Evolutionary conservation across 1,140 invertebrate genomes (phyloP).

Genomic region (Varroa destructor): DNA sequence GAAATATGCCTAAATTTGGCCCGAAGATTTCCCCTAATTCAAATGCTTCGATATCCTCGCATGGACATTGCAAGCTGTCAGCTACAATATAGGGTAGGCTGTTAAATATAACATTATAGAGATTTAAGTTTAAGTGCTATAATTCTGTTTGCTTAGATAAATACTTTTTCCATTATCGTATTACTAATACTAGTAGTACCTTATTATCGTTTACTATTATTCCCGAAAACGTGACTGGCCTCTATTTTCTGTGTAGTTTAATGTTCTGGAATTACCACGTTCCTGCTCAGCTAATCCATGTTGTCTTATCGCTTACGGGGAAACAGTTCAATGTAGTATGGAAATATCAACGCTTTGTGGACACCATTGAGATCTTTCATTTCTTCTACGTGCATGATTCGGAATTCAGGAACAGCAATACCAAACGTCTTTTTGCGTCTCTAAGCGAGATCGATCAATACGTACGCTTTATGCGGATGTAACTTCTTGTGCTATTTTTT

Average conservation of each 20-base stretch:
- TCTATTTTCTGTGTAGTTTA: no score
- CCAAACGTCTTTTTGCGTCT: background rate
- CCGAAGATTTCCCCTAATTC: background rate
- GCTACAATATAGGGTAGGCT: background rate
- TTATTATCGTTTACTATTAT: no score
- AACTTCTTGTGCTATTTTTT: no score
- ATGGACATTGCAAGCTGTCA: constrained; percentile 1
- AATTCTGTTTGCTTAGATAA: no score
- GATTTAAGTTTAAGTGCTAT: no score
- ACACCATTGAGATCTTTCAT: constrained; percentile 12
- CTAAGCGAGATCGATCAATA: constrained; percentile 13
- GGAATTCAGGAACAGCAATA: background rate
- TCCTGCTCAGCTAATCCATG: constrained; percentile 8
- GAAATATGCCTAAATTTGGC: background rate
- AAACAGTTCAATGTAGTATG: constrained; percentile 1
- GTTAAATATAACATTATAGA: no score
- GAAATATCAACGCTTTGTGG: background rate
- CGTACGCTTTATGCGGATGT: background rate
- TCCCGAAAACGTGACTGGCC: no score
- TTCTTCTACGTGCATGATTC: constrained; percentile 17
- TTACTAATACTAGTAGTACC: no score
- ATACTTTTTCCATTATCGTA: no score
- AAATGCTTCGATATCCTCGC: constrained; percentile 16
- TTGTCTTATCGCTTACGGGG: background rate
- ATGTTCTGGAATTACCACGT: constrained; percentile 14